Conservation (phyloP, 2,888 invertebrate genomes). For the Druceiella hillmani region DNA sequence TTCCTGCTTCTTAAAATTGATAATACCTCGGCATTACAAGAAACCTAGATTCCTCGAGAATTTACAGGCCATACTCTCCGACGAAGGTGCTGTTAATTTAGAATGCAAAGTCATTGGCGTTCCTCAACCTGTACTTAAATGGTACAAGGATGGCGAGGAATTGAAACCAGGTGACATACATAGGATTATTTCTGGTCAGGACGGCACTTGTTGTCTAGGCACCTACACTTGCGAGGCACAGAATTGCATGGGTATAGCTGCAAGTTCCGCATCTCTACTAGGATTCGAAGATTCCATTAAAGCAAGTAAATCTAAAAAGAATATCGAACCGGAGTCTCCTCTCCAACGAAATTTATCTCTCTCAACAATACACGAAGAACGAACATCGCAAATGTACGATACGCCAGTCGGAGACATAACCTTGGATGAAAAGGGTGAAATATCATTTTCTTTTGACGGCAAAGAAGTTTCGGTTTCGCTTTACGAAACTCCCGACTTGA, state of each 20-base stretch:
- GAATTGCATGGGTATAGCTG: constrained; percentile 87
- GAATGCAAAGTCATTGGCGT: constrained; percentile 92
- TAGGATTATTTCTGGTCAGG: constrained; percentile 83
- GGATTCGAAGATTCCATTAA: constrained; percentile 75
- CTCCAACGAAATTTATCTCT: constrained; percentile 74
- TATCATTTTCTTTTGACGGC: constrained; percentile 87
- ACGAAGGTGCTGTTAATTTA: constrained; percentile 85
- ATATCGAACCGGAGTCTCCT: constrained; percentile 42
- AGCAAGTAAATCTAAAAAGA: constrained; percentile 48
- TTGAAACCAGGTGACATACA: constrained; percentile 89
- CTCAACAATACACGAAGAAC: constrained; percentile 86
- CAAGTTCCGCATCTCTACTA: constrained; percentile 81
- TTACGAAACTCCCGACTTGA: constrained; percentile 88
- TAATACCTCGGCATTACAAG: constrained; percentile 83
- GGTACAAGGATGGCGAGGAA: constrained; percentile 90
- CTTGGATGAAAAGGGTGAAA: constrained; percentile 76
- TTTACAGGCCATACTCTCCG: constrained; percentile 76
- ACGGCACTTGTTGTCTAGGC: constrained; percentile 84
- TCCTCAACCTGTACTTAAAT: constrained; percentile 82
- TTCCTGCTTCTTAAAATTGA: constrained; percentile 77
- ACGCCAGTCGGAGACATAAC: constrained; percentile 74
- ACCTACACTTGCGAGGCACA: constrained; percentile 88
- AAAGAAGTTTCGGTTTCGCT: constrained; percentile 88
- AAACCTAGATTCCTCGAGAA: constrained; percentile 84
- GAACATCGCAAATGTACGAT: constrained; percentile 83